Conservation (phyloP, 2,888 invertebrate species). For the Spisula subtruncata region DNA sequence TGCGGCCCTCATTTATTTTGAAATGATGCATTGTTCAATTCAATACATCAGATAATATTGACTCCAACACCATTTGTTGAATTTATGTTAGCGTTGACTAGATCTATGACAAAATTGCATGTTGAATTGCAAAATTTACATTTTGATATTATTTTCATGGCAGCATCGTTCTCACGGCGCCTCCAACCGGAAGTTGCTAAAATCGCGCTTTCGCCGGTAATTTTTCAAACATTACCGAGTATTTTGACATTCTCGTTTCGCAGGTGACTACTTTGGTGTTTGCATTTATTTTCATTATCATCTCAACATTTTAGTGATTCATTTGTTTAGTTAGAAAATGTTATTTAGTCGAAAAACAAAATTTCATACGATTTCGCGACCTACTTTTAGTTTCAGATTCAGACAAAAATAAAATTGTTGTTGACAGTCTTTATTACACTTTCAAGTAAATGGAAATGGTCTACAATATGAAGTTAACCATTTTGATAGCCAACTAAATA, state of each 20-base stretch:
- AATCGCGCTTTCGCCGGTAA: slow-evolving; percentile 23
- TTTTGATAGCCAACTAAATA: no score
- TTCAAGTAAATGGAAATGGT: neutral
- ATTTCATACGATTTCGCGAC: neutral
- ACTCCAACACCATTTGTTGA: no score
- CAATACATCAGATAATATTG: no score
- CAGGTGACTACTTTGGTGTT: neutral
- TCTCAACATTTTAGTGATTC: neutral
- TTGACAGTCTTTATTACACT: neutral
- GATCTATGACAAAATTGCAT: no score
- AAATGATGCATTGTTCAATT: no score
- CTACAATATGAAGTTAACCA: neutral
- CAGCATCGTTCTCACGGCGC: neutral
- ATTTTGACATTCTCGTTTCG: neutral
- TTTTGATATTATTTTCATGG: neutral
- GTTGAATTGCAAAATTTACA: no score
- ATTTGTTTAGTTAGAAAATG: neutral
- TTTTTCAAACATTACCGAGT: neutral
- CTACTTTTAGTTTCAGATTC: neutral
- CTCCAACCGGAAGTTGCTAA: neutral
- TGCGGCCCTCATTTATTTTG: no score
- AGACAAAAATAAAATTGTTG: neutral
- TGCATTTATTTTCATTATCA: neutral
- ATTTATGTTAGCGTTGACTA: no score
- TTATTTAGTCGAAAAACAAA: neutral